Conservation (phyloP, 2,113 vertebrate genomes). For the Menidia beryllina region DNA sequence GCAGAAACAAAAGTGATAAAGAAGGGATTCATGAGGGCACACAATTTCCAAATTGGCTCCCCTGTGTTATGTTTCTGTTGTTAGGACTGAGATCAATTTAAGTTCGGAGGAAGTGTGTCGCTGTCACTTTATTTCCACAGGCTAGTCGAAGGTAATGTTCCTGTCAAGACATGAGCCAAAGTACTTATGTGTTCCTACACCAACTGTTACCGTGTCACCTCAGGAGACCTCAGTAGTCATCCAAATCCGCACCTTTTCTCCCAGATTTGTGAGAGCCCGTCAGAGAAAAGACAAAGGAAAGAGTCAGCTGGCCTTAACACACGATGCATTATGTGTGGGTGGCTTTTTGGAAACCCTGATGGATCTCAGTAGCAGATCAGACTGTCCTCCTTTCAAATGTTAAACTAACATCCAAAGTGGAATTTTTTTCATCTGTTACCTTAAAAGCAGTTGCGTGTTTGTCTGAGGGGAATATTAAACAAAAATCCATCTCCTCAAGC, state of each 20-base stretch:
- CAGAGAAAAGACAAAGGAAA: constrained; percentile 1
- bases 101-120: constrained; percentile 19
- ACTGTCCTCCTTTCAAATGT: constrained; percentile 38
- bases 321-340: background rate
- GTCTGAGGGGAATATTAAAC: constrained; percentile 51
- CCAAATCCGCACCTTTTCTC: constrained; percentile 21
- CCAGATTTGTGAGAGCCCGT: background rate
- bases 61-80: constrained; percentile 39
- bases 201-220: constrained; percentile 30
- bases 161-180: constrained; percentile 19
- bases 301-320: background rate
- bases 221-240: constrained; percentile 6
- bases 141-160: constrained; percentile 31
- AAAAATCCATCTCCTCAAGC: constrained; percentile 47
- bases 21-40: constrained; percentile 16
- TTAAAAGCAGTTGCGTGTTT: constrained; percentile 59
- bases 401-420: constrained; percentile 36
- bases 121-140: constrained; percentile 10
- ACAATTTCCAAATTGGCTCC: constrained; percentile 35
- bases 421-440: constrained; percentile 31
- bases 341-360: constrained; percentile 9
- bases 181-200: constrained; percentile 15
- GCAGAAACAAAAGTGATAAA: constrained; percentile 37
- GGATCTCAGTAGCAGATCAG: constrained; percentile 39
- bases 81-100: constrained; percentile 44